phyloP scores from a whole-genome alignment of 2,113 vertebrate species.

The Pardalotus punctatus region DNA sequence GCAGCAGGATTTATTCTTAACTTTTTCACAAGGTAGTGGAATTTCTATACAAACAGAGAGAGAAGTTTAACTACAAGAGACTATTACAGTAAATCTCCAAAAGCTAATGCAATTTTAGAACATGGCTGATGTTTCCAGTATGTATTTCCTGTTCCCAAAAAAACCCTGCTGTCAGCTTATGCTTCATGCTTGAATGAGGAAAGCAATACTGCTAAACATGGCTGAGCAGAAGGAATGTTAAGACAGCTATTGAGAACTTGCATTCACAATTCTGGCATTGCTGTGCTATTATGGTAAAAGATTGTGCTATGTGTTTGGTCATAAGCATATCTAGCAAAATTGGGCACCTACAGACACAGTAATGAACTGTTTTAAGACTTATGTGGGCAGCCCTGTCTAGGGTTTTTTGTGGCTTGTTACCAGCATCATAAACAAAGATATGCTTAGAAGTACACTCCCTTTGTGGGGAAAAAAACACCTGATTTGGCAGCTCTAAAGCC shows the following conservation, averaged over 20 bases:
- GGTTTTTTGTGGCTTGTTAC: neutral
- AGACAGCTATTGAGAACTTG: neutral
- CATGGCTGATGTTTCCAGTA: neutral
- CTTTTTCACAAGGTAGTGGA: neutral
- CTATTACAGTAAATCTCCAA: neutral
- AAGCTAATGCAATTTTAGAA: neutral
- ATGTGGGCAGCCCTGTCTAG: neutral
- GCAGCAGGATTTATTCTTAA: neutral
- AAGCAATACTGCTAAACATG: neutral
- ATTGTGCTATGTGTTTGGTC: neutral
- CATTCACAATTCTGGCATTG: neutral
- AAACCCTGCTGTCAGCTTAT: neutral
- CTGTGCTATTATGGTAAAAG: neutral
- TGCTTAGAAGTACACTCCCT: neutral
- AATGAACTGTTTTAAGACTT: neutral
- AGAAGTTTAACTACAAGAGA: neutral
- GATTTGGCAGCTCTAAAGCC: neutral
- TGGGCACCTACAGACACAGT: neutral
- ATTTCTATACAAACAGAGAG: neutral
- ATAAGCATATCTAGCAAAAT: neutral
- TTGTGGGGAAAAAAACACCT: neutral
- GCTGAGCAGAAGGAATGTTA: slow-evolving; percentile 1
- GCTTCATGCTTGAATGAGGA: neutral
- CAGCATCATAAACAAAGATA: neutral
- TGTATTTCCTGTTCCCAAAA: neutral